Percentiles rank a stretch among this genome's conserved stretches.
phyloP scores from a whole-genome alignment of 2,797 vertebrate genomes.

The Crax fasciolata region DNA sequence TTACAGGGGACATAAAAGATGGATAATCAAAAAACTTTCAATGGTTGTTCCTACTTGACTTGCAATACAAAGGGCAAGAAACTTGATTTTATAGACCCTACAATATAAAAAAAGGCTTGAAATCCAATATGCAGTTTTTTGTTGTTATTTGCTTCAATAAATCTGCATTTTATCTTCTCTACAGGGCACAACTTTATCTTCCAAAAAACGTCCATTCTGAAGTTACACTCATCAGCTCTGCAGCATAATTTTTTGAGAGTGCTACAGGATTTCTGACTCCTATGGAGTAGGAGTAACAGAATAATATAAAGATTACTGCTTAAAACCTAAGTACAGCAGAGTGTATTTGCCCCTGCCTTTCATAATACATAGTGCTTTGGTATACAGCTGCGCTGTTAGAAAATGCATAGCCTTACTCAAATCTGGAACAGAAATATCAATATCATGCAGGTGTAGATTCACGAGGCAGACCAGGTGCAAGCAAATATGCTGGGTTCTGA shows the following conservation, averaged over 20 bases:
- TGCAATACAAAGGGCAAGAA: conserved; percentile 13
- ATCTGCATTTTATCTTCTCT: conserved; percentile 70
- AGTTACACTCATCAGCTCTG: conserved; percentile 47
- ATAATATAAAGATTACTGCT: conserved; percentile 41
- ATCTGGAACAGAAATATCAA: neutral
- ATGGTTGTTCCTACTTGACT: neutral
- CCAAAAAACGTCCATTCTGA: conserved; percentile 43
- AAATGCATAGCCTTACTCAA: neutral
- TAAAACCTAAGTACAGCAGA: conserved; percentile 2
- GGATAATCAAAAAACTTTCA: conserved; percentile 10
- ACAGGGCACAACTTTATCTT: conserved; percentile 59
- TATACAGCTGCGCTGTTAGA: neutral
- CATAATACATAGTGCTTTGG: neutral
- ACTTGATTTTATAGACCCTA: conserved; percentile 44
- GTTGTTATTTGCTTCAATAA: conserved; percentile 66
- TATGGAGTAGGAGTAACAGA: conserved; percentile 34
- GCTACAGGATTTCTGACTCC: conserved; percentile 43
- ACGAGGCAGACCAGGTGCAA: neutral
- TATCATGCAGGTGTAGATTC: neutral
- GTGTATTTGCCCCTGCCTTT: neutral
- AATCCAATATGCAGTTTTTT: conserved; percentile 53
- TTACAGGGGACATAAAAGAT: conserved; percentile 20
- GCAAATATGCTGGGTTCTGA: conserved; percentile 2
- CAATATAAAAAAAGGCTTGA: conserved; percentile 50
- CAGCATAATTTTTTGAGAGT: conserved; percentile 25